These are phyloP conservation scores for Mystacornis crossleyi DNA, from an alignment of 2,113 vertebrate genomes.

Conservation along the genomic window DNA sequence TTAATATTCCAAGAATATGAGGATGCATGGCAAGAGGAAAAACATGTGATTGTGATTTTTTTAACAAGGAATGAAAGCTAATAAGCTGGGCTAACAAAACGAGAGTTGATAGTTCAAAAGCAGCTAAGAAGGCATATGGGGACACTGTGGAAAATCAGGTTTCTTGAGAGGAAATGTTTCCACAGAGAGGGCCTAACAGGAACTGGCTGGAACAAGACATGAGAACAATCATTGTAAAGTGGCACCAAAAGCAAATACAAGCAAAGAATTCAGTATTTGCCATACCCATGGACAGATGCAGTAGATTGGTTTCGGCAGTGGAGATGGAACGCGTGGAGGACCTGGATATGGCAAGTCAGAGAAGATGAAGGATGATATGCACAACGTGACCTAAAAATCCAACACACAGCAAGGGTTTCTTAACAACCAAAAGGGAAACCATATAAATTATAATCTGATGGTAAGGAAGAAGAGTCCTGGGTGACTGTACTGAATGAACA, in stretches of 20 bases:
- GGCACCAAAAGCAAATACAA: neutral
- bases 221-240: neutral
- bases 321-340: neutral
- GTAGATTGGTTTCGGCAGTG: neutral
- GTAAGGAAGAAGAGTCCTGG: neutral
- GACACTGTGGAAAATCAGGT: neutral
- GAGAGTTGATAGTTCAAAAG: neutral
- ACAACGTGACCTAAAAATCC: accelerated
- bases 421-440: neutral
- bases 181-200: neutral
- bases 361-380: neutral
- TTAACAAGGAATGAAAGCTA: neutral
- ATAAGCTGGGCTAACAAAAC: neutral
- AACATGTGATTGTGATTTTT: neutral
- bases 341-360: neutral
- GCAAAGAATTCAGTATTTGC: neutral
- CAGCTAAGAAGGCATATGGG: neutral
- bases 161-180: neutral
- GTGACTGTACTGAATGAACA: neutral
- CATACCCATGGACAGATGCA: neutral
- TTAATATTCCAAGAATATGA: neutral
- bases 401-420: neutral
- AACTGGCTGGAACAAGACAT: neutral
- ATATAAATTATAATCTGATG: neutral
- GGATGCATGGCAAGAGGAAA: neutral